Percentiles rank a stretch among this genome's conserved stretches.
These are phyloP conservation scores for Agrochola litura DNA, from an alignment of 2,888 invertebrate genomes.

Conservation along the genomic window DNA sequence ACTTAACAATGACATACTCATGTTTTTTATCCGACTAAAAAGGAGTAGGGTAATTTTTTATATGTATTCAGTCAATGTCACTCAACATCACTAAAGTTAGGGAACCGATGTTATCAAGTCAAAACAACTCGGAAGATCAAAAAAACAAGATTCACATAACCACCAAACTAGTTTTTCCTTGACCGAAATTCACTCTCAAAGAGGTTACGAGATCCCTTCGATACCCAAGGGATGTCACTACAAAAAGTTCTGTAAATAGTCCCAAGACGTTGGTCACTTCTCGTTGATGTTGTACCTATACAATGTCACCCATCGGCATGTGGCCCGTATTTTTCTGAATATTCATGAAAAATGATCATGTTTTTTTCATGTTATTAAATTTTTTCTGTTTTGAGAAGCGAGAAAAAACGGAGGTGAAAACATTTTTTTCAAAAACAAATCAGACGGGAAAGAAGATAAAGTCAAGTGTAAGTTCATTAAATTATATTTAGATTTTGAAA, in stretches of 20 bases:
- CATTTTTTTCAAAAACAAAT: no score
- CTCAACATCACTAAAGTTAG: slow-evolving; percentile 1
- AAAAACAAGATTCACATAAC: slow-evolving; percentile 25
- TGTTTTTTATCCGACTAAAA: not conserved
- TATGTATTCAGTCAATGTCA: slow-evolving; percentile 2
- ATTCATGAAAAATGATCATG: no score
- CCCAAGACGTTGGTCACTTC: slow-evolving; percentile 44
- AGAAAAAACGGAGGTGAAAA: no score
- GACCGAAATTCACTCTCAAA: slow-evolving; percentile 44
- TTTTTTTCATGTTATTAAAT: no score
- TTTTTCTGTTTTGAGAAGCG: no score
- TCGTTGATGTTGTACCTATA: slow-evolving; percentile 30
- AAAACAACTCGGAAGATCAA: slow-evolving; percentile 40
- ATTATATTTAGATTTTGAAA: no score
- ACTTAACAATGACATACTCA: no score
- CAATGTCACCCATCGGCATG: no score
- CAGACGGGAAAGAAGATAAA: no score
- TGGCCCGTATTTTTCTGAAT: no score
- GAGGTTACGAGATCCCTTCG: slow-evolving; percentile 40
- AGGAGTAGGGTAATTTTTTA: not conserved
- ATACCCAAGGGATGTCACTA: slow-evolving; percentile 49
- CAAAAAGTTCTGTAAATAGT: slow-evolving; percentile 57
- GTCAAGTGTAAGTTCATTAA: no score
- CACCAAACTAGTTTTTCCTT: slow-evolving; percentile 33
- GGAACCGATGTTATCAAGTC: slow-evolving; percentile 24